Evolutionary conservation across 2,797 vertebrate genomes (phyloP).

Genomic region (Melanotaenia parkinsoni): DNA sequence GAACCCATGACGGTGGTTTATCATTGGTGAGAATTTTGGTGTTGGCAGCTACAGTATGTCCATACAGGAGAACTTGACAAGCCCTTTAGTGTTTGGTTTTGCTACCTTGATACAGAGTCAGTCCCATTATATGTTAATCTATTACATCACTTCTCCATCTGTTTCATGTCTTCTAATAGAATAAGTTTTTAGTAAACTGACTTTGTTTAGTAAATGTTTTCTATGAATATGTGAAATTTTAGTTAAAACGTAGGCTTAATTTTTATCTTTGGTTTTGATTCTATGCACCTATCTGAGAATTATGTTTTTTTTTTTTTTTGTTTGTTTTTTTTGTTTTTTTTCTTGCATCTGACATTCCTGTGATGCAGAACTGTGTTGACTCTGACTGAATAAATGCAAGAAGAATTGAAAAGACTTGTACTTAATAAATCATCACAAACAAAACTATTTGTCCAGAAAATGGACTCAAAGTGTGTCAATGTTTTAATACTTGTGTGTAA

Average conservation of each 20-base stretch:
- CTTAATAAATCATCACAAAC: conserved; percentile 39
- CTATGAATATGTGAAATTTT: conserved; percentile 54
- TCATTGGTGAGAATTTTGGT: conserved; percentile 10
- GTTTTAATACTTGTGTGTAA: conserved; percentile 89
- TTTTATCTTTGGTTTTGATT: conserved; percentile 62
- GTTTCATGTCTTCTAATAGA: conserved; percentile 38
- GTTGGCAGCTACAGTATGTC: conserved; percentile 44
- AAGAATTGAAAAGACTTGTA: conserved; percentile 73
- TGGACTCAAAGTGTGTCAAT: conserved; percentile 68
- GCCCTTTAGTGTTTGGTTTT: conserved; percentile 41
- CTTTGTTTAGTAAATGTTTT: conserved; percentile 44
- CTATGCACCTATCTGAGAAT: conserved; percentile 2
- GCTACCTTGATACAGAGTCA: conserved; percentile 9
- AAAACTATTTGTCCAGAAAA: conserved; percentile 50
- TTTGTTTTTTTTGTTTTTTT: not conserved
- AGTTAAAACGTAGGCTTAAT: conserved; percentile 45
- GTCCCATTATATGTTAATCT: conserved; percentile 16
- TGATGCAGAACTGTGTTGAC: conserved; percentile 18
- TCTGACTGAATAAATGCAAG: conserved; percentile 65
- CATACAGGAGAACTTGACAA: conserved; percentile 36
- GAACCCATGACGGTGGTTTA: conserved; percentile 6
- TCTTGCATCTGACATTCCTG: conserved; percentile 38
- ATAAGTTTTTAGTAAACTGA: conserved; percentile 25
- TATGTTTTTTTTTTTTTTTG: too few species aligned
- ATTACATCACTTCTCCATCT: conserved; percentile 10